Evolutionary conservation across 2,888 invertebrate species (phyloP), one percentile per base, ranked within the genome.

Genomic region (Syrphus vitripennis): DNA sequence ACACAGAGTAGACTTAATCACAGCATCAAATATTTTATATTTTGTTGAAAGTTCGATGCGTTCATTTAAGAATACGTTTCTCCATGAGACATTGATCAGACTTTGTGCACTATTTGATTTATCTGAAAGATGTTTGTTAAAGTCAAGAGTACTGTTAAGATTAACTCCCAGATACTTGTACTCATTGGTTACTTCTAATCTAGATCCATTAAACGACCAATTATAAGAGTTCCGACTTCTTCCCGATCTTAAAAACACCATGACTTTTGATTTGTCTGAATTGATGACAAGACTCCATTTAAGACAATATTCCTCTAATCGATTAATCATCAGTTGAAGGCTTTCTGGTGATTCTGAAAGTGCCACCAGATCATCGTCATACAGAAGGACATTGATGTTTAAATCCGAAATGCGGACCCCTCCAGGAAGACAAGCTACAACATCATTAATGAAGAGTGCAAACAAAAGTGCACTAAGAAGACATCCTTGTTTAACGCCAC

Each of bases 1-100:
- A 50, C 24, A 50, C 9, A 26, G 26, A 10, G 37, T 59, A 3
- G 37, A 59, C 37, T 59, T 59, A 7, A 59, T 4, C 9, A 59
- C 19, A 19, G 19, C 59, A 59, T 59, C 59, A n/a, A 37, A 59
- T 59, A 59, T 59, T 59, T 59, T 31, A 59, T 59, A 59, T 31
- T 31, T 57, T 3, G 31, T 4, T 31, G 57, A 29, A 55, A 55
- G 9, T 12, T n/a, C 19, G 4, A 55, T 29, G 2, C 55, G 10
- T 12, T 29, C n/a, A 29, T 55, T 55, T n/a, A 29, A 29, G 4
- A 26, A 55, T 4, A 55, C 14, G 6, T 55, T 55, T 55, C 14
- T 55, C 29, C 55, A 55, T 10, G 29, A 55, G 4, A 55, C 26
- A 55, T 55, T 55, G 4, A 55, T 6, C 29, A 29, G 19, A 4